Evolutionary conservation across 2,797 vertebrate genomes (phyloP).

Genomic region (Phaenicophaeus curvirostris): DNA sequence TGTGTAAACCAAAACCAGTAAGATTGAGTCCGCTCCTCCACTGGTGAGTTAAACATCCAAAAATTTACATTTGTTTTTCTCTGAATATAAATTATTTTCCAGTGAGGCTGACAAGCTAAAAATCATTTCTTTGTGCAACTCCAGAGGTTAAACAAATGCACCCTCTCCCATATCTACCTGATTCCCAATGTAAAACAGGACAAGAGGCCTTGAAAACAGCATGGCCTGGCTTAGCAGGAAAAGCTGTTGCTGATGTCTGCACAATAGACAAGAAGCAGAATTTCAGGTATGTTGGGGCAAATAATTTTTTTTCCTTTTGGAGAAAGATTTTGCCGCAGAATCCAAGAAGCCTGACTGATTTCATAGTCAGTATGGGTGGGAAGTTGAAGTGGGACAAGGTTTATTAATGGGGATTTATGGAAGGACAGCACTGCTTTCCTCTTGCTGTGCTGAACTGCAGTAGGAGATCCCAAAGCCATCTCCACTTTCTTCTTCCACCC

Average conservation of each 20-base stretch:
- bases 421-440: neutral
- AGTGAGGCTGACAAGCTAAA: conserved; percentile 37
- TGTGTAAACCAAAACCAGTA: conserved; percentile 61
- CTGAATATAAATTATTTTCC: conserved; percentile 44
- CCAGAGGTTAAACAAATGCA: neutral
- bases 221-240: neutral
- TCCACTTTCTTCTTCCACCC: neutral
- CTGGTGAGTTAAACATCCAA: conserved; percentile 33
- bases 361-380: accelerated
- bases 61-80: conserved; percentile 52
- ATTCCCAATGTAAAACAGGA: neutral
- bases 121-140: conserved; percentile 21
- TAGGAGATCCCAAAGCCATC: neutral
- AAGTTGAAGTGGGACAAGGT: neutral
- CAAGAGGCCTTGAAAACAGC: neutral
- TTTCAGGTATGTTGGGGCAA: neutral
- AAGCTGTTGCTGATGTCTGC: neutral
- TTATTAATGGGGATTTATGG: neutral
- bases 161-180: neutral
- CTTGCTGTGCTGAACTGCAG: neutral
- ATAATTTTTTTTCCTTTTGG: neutral
- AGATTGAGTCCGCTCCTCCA: conserved; percentile 13
- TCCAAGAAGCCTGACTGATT: neutral
- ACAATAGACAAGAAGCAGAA: neutral
- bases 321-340: neutral